Percentiles rank a stretch among this genome's conserved stretches.
Evolutionary conservation across 2,888 invertebrate genomes (phyloP).

Genomic region (Calameuta idolon): DNA sequence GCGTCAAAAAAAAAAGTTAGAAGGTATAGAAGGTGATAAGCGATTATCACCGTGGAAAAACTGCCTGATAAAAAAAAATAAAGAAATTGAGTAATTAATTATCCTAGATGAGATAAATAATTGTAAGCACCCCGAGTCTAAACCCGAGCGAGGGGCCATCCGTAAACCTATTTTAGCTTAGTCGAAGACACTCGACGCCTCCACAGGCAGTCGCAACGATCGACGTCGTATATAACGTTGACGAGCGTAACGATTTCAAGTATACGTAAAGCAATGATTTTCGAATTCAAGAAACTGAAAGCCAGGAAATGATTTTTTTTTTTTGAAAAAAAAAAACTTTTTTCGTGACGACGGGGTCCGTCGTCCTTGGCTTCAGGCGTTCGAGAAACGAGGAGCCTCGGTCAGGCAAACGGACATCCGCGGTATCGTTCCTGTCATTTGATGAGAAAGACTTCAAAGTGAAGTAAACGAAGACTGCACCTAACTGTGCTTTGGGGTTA

Average conservation of each 20-base stretch:
- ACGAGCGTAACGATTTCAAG: background rate
- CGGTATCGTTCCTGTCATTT: background rate
- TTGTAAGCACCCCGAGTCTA: constrained; percentile 31
- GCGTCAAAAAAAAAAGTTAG: background rate
- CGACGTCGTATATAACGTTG: background rate
- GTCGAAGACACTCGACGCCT: constrained; percentile 26
- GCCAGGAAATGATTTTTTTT: background rate
- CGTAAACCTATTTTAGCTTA: constrained; percentile 45
- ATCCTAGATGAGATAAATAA: background rate
- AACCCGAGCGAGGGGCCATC: constrained; percentile 50
- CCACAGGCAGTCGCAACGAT: background rate
- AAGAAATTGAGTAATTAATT: no score
- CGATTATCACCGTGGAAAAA: background rate
- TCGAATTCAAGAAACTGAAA: background rate
- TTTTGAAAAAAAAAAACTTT: background rate
- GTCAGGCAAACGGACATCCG: background rate
- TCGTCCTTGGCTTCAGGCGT: background rate
- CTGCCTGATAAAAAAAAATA: background rate
- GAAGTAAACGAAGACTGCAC: background rate
- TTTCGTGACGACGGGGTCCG: background rate
- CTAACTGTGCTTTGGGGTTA: background rate
- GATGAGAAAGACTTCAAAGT: background rate
- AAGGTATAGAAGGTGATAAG: background rate
- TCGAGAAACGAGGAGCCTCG: background rate
- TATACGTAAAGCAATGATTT: background rate